phyloP scores from a whole-genome alignment of 2,797 vertebrate species.

The Dipus sagitta region DNA sequence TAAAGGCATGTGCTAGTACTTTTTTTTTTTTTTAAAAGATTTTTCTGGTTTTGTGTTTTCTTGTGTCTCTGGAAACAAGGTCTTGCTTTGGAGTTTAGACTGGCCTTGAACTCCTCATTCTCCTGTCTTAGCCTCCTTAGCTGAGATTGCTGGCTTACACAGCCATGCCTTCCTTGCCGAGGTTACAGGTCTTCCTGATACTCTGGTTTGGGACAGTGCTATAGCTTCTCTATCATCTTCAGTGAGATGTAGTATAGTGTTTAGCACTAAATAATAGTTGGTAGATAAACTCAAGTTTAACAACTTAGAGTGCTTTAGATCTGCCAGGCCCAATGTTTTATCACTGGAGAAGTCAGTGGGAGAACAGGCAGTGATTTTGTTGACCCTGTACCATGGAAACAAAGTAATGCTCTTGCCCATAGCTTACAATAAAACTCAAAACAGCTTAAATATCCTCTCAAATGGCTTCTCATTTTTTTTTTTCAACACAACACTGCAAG shows the following conservation, averaged over 20 bases:
- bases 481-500: neutral
- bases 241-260: neutral
- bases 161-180: no score
- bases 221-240: slow-evolving; percentile 20
- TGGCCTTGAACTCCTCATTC: neutral
- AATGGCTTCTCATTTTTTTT: neutral
- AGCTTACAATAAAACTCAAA: slow-evolving; percentile 35
- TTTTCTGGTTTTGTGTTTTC: no score
- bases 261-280: slow-evolving; percentile 40
- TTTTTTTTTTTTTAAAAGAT: no score
- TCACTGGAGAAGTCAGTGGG: neutral
- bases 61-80: no score
- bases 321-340: neutral
- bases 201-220: neutral
- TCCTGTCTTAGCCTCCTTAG: neutral
- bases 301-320: neutral
- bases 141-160: neutral
- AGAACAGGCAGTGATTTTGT: slow-evolving; percentile 36
- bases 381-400: neutral
- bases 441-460: slow-evolving; percentile 9
- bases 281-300: neutral
- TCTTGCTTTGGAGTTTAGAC: no score
- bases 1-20: no score
- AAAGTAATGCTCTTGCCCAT: slow-evolving; percentile 4
- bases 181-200: neutral